Evolutionary conservation across 2,888 invertebrate species (phyloP).

Genomic region (Ophion obscuratus): DNA sequence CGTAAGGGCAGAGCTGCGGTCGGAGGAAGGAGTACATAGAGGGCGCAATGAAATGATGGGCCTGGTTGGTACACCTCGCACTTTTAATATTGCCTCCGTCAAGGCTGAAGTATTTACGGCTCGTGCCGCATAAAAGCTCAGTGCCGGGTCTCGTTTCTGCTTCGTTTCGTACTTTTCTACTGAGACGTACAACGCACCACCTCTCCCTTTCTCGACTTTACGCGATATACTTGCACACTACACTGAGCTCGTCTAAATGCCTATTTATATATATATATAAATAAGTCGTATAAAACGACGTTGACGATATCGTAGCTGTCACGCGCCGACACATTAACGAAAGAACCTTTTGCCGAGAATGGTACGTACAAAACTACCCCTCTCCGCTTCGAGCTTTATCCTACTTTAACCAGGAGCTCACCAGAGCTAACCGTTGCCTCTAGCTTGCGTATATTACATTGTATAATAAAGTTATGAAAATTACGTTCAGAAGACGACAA

Average conservation of each 20-base stretch:
- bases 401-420: background rate
- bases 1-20: background rate
- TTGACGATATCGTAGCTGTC: constrained; percentile 46
- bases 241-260: too few species aligned
- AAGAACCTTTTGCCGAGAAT: constrained; percentile 56
- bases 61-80: constrained; percentile 75
- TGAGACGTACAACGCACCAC: constrained; percentile 11
- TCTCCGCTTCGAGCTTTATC: constrained; percentile 16
- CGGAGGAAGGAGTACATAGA: constrained; percentile 35
- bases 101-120: constrained; percentile 81
- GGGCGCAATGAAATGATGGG: constrained; percentile 75
- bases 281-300: constrained; percentile 13
- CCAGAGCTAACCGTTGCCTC: constrained; percentile 41
- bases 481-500: constrained; percentile 47
- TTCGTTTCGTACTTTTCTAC: constrained; percentile 65
- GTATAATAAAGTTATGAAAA: constrained; percentile 60
- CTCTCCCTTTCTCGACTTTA: constrained; percentile 11
- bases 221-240: background rate
- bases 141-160: constrained; percentile 58
- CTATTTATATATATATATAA: background rate
- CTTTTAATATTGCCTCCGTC: constrained; percentile 82
- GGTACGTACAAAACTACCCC: constrained; percentile 41
- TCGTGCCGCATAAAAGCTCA: constrained; percentile 71
- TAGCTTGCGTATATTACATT: constrained; percentile 57
- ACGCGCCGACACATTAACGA: constrained; percentile 58